A percentile compares a stretch with the other conserved stretches of the same genome.
Evolutionary conservation across 30 jellyfish, hydroid and myxozoan species (phyloP).

Genomic region (Sanderia malayensis): DNA sequence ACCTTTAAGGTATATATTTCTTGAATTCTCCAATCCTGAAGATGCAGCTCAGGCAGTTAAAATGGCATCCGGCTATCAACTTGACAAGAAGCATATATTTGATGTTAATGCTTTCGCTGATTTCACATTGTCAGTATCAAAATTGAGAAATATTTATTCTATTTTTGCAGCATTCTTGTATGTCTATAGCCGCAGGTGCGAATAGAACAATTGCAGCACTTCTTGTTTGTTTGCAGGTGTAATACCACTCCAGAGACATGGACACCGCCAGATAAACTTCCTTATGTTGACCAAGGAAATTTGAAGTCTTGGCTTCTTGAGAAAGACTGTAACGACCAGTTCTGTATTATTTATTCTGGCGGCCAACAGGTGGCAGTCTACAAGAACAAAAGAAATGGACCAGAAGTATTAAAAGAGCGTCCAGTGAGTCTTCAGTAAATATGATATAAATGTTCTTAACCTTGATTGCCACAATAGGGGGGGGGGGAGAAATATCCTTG

Average conservation of each 20-base stretch:
- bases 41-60: slow-evolving; percentile 96
- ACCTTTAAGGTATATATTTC: slow-evolving; percentile 63
- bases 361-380: slow-evolving; percentile 76
- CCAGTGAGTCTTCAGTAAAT: slow-evolving; percentile 46
- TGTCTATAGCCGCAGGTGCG: no score
- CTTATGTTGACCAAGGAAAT: slow-evolving; percentile 83
- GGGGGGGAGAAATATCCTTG: no score
- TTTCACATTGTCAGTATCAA: slow-evolving; percentile 79
- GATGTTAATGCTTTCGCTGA: slow-evolving; percentile 91
- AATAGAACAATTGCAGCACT: no score
- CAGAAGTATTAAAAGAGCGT: slow-evolving; percentile 59
- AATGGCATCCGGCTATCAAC: slow-evolving; percentile 93
- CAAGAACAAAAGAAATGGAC: slow-evolving; percentile 75
- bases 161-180: no score
- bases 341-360: slow-evolving; percentile 74
- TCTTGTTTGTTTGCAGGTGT: slow-evolving; percentile 36
- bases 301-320: slow-evolving; percentile 88
- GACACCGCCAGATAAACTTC: slow-evolving; percentile 91
- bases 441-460: no score
- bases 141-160: no score
- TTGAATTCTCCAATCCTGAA: slow-evolving; percentile 85
- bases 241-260: slow-evolving; percentile 68
- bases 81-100: slow-evolving; percentile 90
- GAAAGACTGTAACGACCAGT: slow-evolving; percentile 89
- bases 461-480: no score